Percentiles rank a stretch among this genome's conserved stretches.
Evolutionary conservation across 2,888 invertebrate species (phyloP).

Genomic region (Abrostola triplasia): DNA sequence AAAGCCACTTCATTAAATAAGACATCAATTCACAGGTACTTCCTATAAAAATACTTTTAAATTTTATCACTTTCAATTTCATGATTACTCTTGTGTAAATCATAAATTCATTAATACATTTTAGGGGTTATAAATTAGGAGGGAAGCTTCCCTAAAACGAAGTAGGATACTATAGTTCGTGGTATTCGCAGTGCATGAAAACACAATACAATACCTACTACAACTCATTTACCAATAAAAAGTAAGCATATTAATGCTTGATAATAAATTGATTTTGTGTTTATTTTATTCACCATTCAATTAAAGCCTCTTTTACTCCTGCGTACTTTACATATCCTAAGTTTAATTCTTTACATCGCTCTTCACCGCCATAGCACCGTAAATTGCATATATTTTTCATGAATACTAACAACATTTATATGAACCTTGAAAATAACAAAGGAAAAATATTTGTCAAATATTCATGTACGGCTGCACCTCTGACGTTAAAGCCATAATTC

Average conservation of each 20-base stretch:
- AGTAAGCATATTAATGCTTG: no score
- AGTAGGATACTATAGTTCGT: neutral
- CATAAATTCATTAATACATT: slow-evolving; percentile 18
- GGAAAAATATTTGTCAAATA: neutral
- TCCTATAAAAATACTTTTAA: slow-evolving; percentile 53
- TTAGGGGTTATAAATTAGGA: neutral
- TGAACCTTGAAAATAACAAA: neutral
- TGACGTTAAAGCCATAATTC: neutral
- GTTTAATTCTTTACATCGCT: slow-evolving; percentile 2
- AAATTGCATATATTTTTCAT: slow-evolving; percentile 5
- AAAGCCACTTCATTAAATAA: slow-evolving; percentile 42
- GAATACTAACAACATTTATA: slow-evolving; percentile 1
- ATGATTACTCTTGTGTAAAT: slow-evolving; percentile 40
- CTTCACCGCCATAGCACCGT: slow-evolving; percentile 3
- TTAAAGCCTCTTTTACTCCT: slow-evolving; percentile 5
- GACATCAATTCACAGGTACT: slow-evolving; percentile 47
- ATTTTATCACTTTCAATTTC: slow-evolving; percentile 44
- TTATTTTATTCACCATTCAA: slow-evolving; percentile 2
- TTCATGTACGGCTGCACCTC: neutral
- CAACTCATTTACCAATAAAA: neutral
- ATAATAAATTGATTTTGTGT: neutral
- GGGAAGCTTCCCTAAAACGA: neutral
- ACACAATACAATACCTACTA: neutral
- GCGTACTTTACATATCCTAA: slow-evolving; percentile 2
- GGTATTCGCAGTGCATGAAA: neutral